A percentile compares a stretch with the other conserved stretches of the same genome.
Conservation (phyloP, 2,113 vertebrate species). For the Lophius piscatorius region DNA sequence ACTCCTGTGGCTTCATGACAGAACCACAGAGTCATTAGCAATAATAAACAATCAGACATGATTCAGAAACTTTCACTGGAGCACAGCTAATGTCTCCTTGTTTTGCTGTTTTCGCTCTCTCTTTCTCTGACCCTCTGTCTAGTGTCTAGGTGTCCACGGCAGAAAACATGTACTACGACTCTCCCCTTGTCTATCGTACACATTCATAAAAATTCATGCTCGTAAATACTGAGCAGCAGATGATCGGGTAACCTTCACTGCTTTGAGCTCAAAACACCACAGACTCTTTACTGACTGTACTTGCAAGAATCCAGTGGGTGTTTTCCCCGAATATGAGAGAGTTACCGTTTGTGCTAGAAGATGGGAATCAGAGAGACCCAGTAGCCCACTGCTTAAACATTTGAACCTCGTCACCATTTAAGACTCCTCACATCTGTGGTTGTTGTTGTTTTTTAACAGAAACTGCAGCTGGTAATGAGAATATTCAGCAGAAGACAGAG, state of each 20-base stretch:
- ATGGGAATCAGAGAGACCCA: constrained; percentile 51
- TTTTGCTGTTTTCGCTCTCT: neutral
- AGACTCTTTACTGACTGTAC: constrained; percentile 63
- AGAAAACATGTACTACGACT: neutral
- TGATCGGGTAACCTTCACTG: constrained; percentile 52
- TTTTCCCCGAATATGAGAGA: constrained; percentile 47
- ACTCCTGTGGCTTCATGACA: constrained; percentile 51
- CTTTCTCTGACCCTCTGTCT: neutral
- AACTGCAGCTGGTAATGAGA: constrained; percentile 51
- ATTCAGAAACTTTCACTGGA: constrained; percentile 73
- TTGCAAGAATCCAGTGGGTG: constrained; percentile 67
- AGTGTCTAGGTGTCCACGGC: neutral
- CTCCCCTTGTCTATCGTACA: neutral
- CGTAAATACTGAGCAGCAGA: constrained; percentile 59
- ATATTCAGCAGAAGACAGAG: constrained; percentile 51
- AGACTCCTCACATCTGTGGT: constrained; percentile 65
- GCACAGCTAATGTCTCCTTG: neutral
- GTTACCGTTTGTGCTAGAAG: constrained; percentile 32
- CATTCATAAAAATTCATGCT: constrained; percentile 11
- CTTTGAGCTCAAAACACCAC: constrained; percentile 37
- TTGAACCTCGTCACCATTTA: constrained; percentile 37
- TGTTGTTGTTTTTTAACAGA: constrained; percentile 61
- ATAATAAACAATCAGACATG: constrained; percentile 67
- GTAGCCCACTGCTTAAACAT: constrained; percentile 40
- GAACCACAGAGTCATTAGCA: constrained; percentile 55